These are phyloP conservation scores for Protobothrops flavoviridis DNA, from an alignment of 2,113 vertebrate species.

Conservation along the genomic window DNA sequence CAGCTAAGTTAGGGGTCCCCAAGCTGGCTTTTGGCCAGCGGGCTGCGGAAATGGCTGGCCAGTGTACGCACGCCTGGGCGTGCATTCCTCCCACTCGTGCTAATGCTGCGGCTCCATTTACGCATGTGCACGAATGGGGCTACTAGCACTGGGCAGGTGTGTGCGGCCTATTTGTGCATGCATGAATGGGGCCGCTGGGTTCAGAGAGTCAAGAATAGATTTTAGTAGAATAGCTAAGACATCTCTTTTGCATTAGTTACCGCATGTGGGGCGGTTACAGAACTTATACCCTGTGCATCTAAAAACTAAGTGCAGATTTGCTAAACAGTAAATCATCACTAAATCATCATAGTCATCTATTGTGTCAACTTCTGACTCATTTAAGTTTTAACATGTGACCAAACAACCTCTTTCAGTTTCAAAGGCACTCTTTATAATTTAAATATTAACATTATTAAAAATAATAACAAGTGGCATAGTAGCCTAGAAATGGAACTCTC, in stretches of 20 bases:
- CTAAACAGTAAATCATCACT: not conserved
- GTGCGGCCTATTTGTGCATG: too few relatives aligned
- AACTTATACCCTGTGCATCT: not conserved
- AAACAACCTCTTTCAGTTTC: not conserved
- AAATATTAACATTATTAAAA: not conserved
- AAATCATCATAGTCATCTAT: not conserved
- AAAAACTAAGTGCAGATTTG: not conserved
- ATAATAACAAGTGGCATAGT: not conserved
- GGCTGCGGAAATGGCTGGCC: too few relatives aligned
- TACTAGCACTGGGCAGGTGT: too few relatives aligned
- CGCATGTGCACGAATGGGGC: too few relatives aligned
- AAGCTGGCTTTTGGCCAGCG: too few relatives aligned
- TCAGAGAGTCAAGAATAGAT: conserved; percentile 47
- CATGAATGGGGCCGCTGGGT: not conserved
- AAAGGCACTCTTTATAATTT: not conserved
- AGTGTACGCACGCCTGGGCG: too few relatives aligned
- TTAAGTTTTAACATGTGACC: not conserved
- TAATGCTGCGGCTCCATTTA: too few relatives aligned
- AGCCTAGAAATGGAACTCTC: not conserved
- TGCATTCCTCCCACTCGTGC: too few relatives aligned
- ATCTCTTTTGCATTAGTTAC: conserved; percentile 14
- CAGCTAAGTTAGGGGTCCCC: too few relatives aligned
- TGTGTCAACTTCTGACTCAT: not conserved
- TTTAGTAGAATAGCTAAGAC: not conserved
- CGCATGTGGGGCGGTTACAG: not conserved